Base-by-base conservation (phyloP, 2,113 vertebrate species). In the Planiliza haematocheilus region DNA sequence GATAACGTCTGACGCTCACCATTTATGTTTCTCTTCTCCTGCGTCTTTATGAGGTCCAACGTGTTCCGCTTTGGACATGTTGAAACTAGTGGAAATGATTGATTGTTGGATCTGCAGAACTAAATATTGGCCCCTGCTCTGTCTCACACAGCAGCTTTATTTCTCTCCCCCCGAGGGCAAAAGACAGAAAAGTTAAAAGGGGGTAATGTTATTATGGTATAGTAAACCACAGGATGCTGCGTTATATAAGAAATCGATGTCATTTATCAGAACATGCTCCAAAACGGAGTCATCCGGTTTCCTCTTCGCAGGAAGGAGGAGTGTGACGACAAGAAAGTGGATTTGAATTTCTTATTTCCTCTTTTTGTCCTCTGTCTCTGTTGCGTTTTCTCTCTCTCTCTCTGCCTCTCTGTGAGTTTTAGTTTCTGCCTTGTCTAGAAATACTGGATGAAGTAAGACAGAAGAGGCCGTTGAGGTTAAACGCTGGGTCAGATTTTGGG, bases 181-280 rank as follows among this genome's bases (percentile, higher is more conserved):
- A 71, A 59, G 79, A 70, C 82, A 78, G 73, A 85, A 89, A 90
- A 91, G 82, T 91, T 91, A 89, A 93, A 89, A 91, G 87, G 85
- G 62, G 78, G 39, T 93, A 93, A 93, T 93, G 88, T 75, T 91
- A 91, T 93, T 93, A 92, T 57, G 69, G 68, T 87, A 86, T 81
- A 90, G 84, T 84, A 82, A 69, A 63, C 80, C 77, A 79, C 88
- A 88, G 89, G 92, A 91, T 88, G 88, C 73, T 14, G 63, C 70
- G 63, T 86, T 82, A 86, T 84, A 80, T 89, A 87, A 91, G 84
- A 91, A 91, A 94, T 92, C 81, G n/a, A 88, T 91, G 86, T 81
- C 16, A 81, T 93, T 93, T 88, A 91, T 92, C 89, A 86, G 84
- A 93, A 84, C 88, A 87, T 65, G 85, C 87, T 78, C 67, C 83